Evolutionary conservation across 2,113 vertebrate genomes (phyloP), one percentile per base, ranked within the genome.

Genomic region (Cyanoderma ruficeps): DNA sequence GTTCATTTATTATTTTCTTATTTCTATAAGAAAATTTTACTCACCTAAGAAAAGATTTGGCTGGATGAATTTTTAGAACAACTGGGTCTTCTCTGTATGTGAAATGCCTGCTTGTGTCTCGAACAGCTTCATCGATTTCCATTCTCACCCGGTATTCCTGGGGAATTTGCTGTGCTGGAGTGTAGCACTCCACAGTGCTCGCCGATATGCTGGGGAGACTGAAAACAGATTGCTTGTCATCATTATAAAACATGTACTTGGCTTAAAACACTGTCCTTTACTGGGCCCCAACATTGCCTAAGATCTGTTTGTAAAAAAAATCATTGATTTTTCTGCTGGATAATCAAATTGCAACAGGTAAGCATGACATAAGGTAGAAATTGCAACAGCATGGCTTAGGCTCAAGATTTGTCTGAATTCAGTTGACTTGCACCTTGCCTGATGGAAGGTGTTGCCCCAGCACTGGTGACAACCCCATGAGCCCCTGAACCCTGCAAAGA

Each of bases 41-140:
- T 97, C 84, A 99, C 99, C 99, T 99, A 95, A 99, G 97, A 53
- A 99, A 99, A 96, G 99, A 99, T 96, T 99, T 99, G 21, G 98
- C 98, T 2, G 99, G 99, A 91, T 99, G 97, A 96, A 99, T 98
- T 96, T 98, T 98, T 95, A 97, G 97, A 97, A 99, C 98, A 96
- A 98, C 84, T 0, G 99, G 99, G 93, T 99, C 98, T 70, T 99
- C 98, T 91, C 97, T 98, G 97, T 99, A 99, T 69, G 95, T 98
- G 98, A 99, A 99, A 69, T 50, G 79, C 52, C 59, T 33, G 3
- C 98, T 97, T 2, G 98, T 97, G 6, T 94, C 90, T 60, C 97
- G 96, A 69, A 96, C 75, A 77, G 99, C 98, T 25, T 98, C 98
- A 39, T 99, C 99, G 44, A 99, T 98, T 76, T 96, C 98, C 94